Conservation (phyloP, 2,888 invertebrate genomes). For the Drosophila kuntzei region DNA sequence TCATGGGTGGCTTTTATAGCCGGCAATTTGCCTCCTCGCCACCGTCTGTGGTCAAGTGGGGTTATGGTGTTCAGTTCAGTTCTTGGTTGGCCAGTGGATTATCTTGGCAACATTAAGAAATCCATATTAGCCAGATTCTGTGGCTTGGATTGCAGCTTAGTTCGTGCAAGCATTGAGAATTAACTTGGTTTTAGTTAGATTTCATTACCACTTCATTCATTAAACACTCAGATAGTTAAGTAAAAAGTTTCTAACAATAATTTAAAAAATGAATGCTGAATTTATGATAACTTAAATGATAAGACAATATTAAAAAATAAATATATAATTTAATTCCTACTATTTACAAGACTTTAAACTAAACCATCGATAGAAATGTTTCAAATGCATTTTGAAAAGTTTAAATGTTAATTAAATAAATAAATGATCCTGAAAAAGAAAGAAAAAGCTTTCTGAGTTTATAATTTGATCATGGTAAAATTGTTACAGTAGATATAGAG, state of each 20-base stretch:
- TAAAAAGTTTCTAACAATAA: background rate
- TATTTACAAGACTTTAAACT: too few species aligned
- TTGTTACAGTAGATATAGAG: background rate
- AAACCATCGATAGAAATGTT: too few species aligned
- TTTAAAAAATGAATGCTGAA: background rate
- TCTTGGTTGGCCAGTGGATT: constrained; percentile 29
- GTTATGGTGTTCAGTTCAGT: constrained; percentile 8
- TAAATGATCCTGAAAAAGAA: too few species aligned
- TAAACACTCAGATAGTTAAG: background rate
- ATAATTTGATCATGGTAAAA: background rate
- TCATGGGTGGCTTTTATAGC: constrained; percentile 42
- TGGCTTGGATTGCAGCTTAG: constrained; percentile 22
- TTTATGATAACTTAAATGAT: background rate
- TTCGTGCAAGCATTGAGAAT: constrained; percentile 17
- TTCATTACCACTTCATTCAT: background rate
- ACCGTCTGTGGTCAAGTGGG: constrained; percentile 55
- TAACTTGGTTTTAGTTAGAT: constrained; percentile 7
- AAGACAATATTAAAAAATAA: too few species aligned
- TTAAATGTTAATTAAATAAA: too few species aligned
- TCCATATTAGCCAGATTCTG: constrained; percentile 46
- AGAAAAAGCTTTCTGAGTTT: too few species aligned
- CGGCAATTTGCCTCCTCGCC: constrained; percentile 51
- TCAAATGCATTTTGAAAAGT: too few species aligned
- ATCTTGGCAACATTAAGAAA: constrained; percentile 45
- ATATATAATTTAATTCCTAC: too few species aligned